Evolutionary conservation across 2,797 vertebrate genomes (phyloP).

Genomic region (Cryptoprocta ferox): DNA sequence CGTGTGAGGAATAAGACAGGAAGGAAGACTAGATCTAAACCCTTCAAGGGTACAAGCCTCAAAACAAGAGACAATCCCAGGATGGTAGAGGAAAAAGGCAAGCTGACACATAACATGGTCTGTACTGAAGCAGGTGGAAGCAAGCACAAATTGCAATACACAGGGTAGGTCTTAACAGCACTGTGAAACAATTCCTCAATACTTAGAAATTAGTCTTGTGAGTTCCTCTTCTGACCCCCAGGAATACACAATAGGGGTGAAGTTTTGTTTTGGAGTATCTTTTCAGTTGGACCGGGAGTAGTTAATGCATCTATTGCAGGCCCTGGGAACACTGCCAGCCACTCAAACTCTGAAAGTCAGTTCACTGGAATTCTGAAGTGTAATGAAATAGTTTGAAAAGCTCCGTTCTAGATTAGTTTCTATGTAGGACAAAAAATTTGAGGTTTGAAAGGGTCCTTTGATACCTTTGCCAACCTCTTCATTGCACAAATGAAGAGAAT

Average conservation of each 20-base stretch:
- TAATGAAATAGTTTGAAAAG: neutral
- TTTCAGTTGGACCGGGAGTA: neutral
- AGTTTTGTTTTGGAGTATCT: neutral
- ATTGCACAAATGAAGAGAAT: neutral
- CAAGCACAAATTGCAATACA: neutral
- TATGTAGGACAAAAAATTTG: neutral
- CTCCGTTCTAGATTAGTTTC: neutral
- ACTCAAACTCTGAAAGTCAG: neutral
- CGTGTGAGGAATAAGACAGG: constrained; percentile 40
- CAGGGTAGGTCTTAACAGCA: neutral
- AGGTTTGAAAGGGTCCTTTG: neutral
- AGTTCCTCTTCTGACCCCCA: neutral
- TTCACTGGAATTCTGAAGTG: neutral
- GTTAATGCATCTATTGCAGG: neutral
- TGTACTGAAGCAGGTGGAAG: neutral
- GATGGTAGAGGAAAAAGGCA: neutral
- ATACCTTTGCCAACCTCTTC: neutral
- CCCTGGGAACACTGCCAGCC: neutral
- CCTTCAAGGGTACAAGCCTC: neutral
- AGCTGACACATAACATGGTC: neutral
- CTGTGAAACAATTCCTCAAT: neutral
- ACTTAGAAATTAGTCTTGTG: neutral
- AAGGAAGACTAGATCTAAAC: neutral
- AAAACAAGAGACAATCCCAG: neutral
- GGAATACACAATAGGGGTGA: neutral